A percentile compares a stretch with the other conserved stretches of the same genome.
phyloP scores from a whole-genome alignment of 2,888 invertebrate genomes.

The Rotaria macrura region DNA sequence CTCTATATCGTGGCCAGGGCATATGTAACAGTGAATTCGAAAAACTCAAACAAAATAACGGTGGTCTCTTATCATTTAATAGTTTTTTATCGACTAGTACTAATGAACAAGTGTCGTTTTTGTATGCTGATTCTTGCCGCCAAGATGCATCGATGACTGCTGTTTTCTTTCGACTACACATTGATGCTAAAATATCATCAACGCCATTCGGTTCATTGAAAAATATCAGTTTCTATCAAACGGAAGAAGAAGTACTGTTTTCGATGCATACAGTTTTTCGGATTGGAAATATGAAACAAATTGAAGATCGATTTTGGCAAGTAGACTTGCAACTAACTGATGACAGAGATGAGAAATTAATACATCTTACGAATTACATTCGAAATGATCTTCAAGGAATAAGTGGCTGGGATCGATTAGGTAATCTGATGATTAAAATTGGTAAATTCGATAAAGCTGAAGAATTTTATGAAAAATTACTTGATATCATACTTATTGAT shows the following conservation, averaged over 20 bases:
- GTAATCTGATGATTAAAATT: neutral
- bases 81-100: neutral
- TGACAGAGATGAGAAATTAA: neutral
- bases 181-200: neutral
- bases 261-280: neutral
- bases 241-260: neutral
- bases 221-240: neutral
- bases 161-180: neutral
- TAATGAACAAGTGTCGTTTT: neutral
- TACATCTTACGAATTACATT: neutral
- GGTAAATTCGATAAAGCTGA: neutral
- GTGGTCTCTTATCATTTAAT: neutral
- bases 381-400: neutral
- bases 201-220: neutral
- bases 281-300: neutral
- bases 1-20: neutral
- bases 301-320: neutral
- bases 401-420: neutral
- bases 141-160: neutral
- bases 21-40: neutral
- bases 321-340: neutral
- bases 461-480: neutral
- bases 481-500: neutral
- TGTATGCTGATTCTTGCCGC: neutral
- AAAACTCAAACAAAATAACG: neutral